phyloP scores from a whole-genome alignment of 1,140 invertebrate genomes.

The Anastrepha ludens region DNA sequence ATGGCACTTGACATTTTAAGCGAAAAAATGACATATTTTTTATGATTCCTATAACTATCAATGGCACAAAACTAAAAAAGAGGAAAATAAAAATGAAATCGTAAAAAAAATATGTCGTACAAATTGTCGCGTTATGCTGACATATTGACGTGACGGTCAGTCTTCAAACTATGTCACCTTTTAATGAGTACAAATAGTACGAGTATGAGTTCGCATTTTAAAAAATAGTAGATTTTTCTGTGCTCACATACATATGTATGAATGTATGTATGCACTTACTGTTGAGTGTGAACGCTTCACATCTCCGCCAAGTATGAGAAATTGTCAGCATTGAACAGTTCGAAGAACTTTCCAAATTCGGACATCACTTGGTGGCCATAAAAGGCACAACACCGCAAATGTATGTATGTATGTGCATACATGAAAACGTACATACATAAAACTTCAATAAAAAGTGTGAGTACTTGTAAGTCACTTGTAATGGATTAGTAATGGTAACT shows the following conservation, averaged over 20 bases:
- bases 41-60: constrained; percentile 38
- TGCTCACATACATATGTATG: too few relatives aligned
- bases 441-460: not conserved
- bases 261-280: not conserved
- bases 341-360: constrained; percentile 52
- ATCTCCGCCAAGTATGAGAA: constrained; percentile 45
- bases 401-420: not conserved
- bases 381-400: constrained; percentile 38
- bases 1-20: not conserved
- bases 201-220: not conserved
- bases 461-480: not conserved
- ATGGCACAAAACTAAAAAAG: not conserved
- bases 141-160: constrained; percentile 43
- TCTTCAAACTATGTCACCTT: constrained; percentile 12
- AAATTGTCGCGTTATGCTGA: constrained; percentile 30
- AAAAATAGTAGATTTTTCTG: not conserved
- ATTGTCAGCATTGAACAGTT: constrained; percentile 50
- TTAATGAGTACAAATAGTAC: constrained; percentile 39
- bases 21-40: constrained; percentile 45
- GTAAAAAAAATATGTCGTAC: constrained; percentile 27
- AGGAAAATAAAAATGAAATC: not conserved
- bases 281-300: constrained; percentile 24
- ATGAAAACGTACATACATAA: not conserved
- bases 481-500: constrained; percentile 25
- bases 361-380: constrained; percentile 14